Conservation (phyloP, 2,888 invertebrate species). For the Lingula anatina region DNA sequence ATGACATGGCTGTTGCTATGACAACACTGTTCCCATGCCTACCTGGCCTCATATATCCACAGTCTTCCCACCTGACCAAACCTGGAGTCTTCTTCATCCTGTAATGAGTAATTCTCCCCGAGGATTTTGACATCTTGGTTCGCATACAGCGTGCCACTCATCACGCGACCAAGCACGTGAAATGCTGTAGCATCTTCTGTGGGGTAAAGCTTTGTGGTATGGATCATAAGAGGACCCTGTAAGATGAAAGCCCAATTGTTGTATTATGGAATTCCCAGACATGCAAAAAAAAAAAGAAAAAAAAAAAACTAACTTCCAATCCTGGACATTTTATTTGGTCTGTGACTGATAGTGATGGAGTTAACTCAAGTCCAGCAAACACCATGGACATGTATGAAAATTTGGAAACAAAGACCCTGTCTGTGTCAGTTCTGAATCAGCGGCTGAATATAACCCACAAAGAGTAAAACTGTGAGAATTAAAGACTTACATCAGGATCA, state of each 20-base stretch:
- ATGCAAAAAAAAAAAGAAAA: too few species aligned
- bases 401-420: neutral
- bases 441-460: too few species aligned
- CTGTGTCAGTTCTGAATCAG: too few species aligned
- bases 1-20: too few species aligned
- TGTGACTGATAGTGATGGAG: too few species aligned
- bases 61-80: constrained; percentile 87
- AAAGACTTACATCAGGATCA: constrained; percentile 63
- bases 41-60: constrained; percentile 95
- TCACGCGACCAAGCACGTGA: constrained; percentile 88
- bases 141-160: constrained; percentile 93
- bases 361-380: too few species aligned
- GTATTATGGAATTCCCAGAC: too few species aligned
- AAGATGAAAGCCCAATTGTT: too few species aligned
- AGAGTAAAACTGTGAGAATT: neutral
- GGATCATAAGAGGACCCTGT: constrained; percentile 73
- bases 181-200: constrained; percentile 97
- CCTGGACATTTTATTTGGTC: too few species aligned
- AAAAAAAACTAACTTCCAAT: too few species aligned
- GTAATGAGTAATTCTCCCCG: constrained; percentile 96
- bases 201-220: constrained; percentile 98
- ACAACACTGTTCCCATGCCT: too few species aligned
- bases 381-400: too few species aligned
- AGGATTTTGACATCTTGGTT: constrained; percentile 92
- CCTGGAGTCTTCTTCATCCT: constrained; percentile 97